A percentile compares a stretch with the other conserved stretches of the same genome.
Evolutionary conservation across 2,888 invertebrate species (phyloP).

Genomic region (Chrysomela aeneicollis): DNA sequence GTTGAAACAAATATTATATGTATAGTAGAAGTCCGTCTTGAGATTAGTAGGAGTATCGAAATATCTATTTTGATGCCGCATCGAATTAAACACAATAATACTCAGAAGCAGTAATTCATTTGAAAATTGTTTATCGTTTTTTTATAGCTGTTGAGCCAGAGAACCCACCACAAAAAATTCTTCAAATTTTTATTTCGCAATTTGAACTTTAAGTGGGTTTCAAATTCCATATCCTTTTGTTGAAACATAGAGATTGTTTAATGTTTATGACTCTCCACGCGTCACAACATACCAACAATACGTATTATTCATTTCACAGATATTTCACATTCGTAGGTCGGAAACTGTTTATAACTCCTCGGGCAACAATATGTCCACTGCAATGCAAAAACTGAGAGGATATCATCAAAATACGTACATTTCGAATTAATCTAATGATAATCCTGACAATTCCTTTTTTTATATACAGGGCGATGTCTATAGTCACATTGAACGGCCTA

Average conservation of each 20-base stretch:
- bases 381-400: too few relatives aligned
- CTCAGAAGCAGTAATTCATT: conserved; percentile 16
- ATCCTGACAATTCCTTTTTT: too few relatives aligned
- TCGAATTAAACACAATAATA: too few relatives aligned
- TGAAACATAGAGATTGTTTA: background rate
- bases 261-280: background rate
- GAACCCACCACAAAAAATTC: conserved; percentile 23
- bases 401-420: too few relatives aligned
- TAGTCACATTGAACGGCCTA: too few relatives aligned
- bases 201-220: conserved; percentile 2
- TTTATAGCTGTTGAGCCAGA: conserved; percentile 23
- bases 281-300: background rate
- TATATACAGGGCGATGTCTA: too few relatives aligned
- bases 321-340: background rate
- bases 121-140: conserved; percentile 28
- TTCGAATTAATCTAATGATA: too few relatives aligned
- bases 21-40: too few relatives aligned
- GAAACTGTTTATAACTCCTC: too few relatives aligned
- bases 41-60: background rate
- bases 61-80: background rate
- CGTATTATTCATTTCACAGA: background rate
- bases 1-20: too few relatives aligned
- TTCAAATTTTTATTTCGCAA: conserved; percentile 23
- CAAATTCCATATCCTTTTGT: conserved; percentile 2
- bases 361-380: too few relatives aligned